phyloP scores from a whole-genome alignment of 2,797 vertebrate species.

The Sphaeramia orbicularis region DNA sequence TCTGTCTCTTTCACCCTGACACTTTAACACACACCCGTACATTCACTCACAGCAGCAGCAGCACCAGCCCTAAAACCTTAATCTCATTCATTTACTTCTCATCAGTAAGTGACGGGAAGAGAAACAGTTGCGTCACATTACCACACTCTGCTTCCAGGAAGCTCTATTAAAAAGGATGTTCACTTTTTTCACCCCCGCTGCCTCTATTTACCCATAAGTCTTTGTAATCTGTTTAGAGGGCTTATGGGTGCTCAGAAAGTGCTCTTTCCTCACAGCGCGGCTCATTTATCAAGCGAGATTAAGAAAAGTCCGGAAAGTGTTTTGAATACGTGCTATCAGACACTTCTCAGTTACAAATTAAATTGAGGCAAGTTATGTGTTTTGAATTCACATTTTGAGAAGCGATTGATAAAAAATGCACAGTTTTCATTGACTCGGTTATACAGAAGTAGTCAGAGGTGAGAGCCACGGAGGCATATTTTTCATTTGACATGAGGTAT shows the following conservation, averaged over 20 bases:
- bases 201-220: slow-evolving; percentile 80
- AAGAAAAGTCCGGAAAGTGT: slow-evolving; percentile 75
- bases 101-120: slow-evolving; percentile 78
- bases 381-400: slow-evolving; percentile 55
- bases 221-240: slow-evolving; percentile 79
- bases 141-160: slow-evolving; percentile 72
- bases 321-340: slow-evolving; percentile 67
- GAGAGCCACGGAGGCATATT: too few relatives aligned
- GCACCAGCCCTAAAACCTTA: slow-evolving; percentile 63
- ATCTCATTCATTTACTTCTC: slow-evolving; percentile 81
- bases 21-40: slow-evolving; percentile 21
- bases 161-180: slow-evolving; percentile 72
- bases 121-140: slow-evolving; percentile 76
- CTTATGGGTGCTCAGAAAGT: slow-evolving; percentile 77
- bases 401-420: slow-evolving; percentile 14
- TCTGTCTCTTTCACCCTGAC: slow-evolving; percentile 34
- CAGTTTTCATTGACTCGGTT: slow-evolving; percentile 23
- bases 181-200: slow-evolving; percentile 56
- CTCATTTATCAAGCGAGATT: slow-evolving; percentile 79
- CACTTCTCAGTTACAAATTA: slow-evolving; percentile 64
- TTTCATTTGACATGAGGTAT: too few relatives aligned
- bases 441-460: slow-evolving; percentile 8
- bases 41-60: slow-evolving; percentile 6
- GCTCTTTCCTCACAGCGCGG: slow-evolving; percentile 65
- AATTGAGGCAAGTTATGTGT: slow-evolving; percentile 60